phyloP scores from a whole-genome alignment of 2,888 invertebrate species.

The Sthenelais limicola region DNA sequence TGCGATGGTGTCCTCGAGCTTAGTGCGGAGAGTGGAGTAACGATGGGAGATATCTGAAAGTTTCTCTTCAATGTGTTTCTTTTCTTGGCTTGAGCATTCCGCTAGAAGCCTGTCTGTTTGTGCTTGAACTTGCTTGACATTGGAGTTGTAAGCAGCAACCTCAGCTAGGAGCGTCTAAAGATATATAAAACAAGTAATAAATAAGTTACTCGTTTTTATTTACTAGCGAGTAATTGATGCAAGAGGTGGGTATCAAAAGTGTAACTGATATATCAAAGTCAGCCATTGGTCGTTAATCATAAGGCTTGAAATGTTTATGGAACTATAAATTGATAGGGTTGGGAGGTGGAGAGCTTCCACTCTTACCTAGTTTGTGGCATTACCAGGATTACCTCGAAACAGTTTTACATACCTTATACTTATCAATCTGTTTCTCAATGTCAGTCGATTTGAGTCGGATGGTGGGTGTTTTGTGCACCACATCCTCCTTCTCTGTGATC shows the following conservation, averaged over 20 bases:
- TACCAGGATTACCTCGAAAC: too few relatives aligned
- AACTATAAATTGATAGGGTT: too few relatives aligned
- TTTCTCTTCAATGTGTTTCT: slow-evolving; percentile 63
- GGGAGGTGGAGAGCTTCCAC: too few relatives aligned
- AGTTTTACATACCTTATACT: slow-evolving; percentile 77
- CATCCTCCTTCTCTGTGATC: slow-evolving; percentile 79
- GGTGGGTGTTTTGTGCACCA: slow-evolving; percentile 38
- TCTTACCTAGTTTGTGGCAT: too few relatives aligned
- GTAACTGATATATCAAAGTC: too few relatives aligned
- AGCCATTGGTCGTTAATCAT: too few relatives aligned
- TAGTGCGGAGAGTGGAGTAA: slow-evolving; percentile 81
- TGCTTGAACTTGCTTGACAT: slow-evolving; percentile 4
- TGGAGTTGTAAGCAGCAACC: slow-evolving; percentile 10
- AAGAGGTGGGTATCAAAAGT: too few relatives aligned
- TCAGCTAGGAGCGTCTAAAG: slow-evolving; percentile 34
- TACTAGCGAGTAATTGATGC: too few relatives aligned
- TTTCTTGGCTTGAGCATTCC: neutral
- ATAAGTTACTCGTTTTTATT: too few relatives aligned
- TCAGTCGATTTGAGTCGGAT: slow-evolving; percentile 79
- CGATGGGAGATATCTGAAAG: slow-evolving; percentile 80
- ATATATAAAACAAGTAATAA: too few relatives aligned
- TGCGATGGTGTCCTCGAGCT: slow-evolving; percentile 82
- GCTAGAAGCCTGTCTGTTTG: slow-evolving; percentile 22
- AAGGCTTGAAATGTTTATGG: too few relatives aligned
- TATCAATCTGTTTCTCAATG: slow-evolving; percentile 86